Evolutionary conservation across 2,888 invertebrate species (phyloP).

Genomic region (Conomelus anceps): DNA sequence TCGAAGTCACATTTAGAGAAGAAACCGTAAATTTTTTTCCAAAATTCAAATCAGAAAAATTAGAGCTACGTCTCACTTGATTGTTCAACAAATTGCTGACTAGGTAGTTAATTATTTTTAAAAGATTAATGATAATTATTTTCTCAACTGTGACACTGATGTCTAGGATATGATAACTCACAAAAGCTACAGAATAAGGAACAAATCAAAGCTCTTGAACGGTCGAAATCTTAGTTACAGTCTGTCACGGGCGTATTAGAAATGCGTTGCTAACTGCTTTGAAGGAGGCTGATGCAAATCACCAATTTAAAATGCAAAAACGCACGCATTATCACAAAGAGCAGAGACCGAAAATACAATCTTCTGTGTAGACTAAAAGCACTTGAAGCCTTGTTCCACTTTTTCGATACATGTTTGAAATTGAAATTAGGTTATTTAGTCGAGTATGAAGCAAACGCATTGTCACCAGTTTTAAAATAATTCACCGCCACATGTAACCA

Average conservation of each 20-base stretch:
- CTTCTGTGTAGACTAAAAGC: background rate
- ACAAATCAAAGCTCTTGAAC: background rate
- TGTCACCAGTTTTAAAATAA: background rate
- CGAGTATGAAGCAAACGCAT: background rate
- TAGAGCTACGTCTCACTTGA: no score
- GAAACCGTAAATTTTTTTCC: no score
- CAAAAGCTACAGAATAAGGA: background rate
- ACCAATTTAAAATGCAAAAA: background rate
- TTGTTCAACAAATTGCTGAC: no score
- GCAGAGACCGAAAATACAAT: background rate
- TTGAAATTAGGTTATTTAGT: background rate
- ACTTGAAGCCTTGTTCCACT: background rate
- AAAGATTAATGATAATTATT: no score
- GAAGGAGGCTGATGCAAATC: background rate
- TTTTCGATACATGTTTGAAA: background rate
- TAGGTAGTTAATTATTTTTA: no score
- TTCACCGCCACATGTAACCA: background rate
- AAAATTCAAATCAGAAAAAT: no score
- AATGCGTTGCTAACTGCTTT: background rate
- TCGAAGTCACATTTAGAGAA: no score
- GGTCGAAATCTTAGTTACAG: background rate
- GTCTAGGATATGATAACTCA: no score
- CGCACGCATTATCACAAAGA: background rate
- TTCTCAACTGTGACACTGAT: no score
- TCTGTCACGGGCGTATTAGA: background rate